A percentile compares a stretch with the other conserved stretches of the same genome.
These are phyloP conservation scores for Euspilapteryx auroguttella DNA, from an alignment of 2,888 invertebrate species.

Conservation along the genomic window DNA sequence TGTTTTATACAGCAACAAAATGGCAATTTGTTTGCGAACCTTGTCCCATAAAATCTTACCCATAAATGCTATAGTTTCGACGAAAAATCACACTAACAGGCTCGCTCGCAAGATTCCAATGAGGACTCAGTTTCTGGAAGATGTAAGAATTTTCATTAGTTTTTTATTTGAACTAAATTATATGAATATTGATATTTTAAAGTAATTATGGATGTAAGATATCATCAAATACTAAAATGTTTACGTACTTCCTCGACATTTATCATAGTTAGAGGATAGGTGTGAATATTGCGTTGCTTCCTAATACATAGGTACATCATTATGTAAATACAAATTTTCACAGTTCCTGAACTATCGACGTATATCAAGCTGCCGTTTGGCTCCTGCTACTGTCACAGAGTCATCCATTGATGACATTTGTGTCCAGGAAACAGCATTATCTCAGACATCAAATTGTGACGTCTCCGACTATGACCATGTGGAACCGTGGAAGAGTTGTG, in stretches of 20 bases:
- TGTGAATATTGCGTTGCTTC: too few species aligned
- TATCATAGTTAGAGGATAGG: too few species aligned
- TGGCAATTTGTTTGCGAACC: slow-evolving; percentile 62
- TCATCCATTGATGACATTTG: slow-evolving; percentile 20
- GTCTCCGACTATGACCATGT: neutral
- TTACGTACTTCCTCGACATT: too few species aligned
- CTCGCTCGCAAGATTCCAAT: slow-evolving; percentile 49
- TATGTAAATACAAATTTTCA: slow-evolving; percentile 1
- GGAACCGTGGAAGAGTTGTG: neutral
- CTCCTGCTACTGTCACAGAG: slow-evolving; percentile 23
- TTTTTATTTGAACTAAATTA: slow-evolving; percentile 1
- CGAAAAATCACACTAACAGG: slow-evolving; percentile 54
- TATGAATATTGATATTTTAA: neutral
- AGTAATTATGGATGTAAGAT: neutral
- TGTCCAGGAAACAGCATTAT: neutral
- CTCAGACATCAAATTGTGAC: neutral
- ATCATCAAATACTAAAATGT: neutral
- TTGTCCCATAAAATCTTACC: slow-evolving; percentile 58
- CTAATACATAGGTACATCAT: neutral
- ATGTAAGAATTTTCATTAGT: slow-evolving; percentile 36
- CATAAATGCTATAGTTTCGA: slow-evolving; percentile 51
- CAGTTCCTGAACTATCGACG: slow-evolving; percentile 38
- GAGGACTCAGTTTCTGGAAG: slow-evolving; percentile 51
- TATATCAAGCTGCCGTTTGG: slow-evolving; percentile 39
- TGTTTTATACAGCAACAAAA: too few species aligned